A percentile compares a stretch with the other conserved stretches of the same genome.
Evolutionary conservation across 2,888 invertebrate genomes (phyloP).

Genomic region (Campoplex nolae): DNA sequence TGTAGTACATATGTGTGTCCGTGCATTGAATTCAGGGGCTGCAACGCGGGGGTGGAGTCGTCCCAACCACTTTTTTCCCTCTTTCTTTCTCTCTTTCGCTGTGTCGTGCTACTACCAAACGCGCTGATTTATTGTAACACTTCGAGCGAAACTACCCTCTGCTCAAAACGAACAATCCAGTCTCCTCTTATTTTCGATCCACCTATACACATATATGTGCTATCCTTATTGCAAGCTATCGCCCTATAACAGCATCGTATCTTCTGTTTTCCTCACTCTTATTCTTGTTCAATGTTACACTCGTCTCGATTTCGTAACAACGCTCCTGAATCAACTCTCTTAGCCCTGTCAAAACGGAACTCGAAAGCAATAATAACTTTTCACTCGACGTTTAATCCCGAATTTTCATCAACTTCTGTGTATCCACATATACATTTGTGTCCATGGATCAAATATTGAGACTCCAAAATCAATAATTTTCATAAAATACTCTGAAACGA

Average conservation of each 20-base stretch:
- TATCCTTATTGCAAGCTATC: constrained; percentile 48
- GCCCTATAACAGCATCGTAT: constrained; percentile 5
- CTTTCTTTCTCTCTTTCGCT: constrained; percentile 19
- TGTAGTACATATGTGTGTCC: constrained; percentile 28
- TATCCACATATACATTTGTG: background rate
- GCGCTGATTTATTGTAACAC: constrained; percentile 81
- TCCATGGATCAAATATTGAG: background rate
- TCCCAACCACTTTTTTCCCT: constrained; percentile 52
- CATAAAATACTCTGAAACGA: too few relatives aligned
- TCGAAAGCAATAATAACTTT: constrained; percentile 37
- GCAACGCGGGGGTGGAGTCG: constrained; percentile 75
- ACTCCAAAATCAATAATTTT: too few relatives aligned
- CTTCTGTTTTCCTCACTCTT: constrained; percentile 26
- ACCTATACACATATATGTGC: constrained; percentile 24
- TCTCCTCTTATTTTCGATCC: constrained; percentile 31
- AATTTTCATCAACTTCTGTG: background rate
- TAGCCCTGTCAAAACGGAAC: constrained; percentile 60
- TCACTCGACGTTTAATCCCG: constrained; percentile 3
- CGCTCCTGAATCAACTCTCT: constrained; percentile 37
- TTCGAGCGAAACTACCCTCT: constrained; percentile 75
- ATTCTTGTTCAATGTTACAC: background rate
- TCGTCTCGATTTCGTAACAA: constrained; percentile 47
- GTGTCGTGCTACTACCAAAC: constrained; percentile 49
- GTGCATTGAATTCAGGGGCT: constrained; percentile 64
- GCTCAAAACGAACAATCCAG: constrained; percentile 69